A percentile compares a stretch with the other conserved stretches of the same genome.
These are phyloP conservation scores for Tragelaphus oryx DNA, from an alignment of 2,797 vertebrate species.

Conservation along the genomic window DNA sequence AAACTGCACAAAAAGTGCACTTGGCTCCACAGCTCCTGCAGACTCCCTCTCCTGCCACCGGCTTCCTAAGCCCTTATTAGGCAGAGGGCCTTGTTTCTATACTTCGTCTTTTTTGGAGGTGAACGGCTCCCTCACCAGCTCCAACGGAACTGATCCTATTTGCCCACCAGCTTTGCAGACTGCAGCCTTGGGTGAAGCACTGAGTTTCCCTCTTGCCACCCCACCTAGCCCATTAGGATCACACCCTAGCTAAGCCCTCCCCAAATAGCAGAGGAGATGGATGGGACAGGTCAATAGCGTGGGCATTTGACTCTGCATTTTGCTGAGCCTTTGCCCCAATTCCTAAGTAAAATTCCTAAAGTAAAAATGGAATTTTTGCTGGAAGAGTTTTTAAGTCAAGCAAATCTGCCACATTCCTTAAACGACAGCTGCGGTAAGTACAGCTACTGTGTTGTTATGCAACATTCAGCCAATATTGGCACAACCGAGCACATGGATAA, in stretches of 20 bases:
- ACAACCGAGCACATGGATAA: constrained; percentile 70
- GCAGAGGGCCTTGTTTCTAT: constrained; percentile 10
- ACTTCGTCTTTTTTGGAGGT: background rate
- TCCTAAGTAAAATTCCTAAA: constrained; percentile 65
- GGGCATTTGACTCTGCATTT: background rate
- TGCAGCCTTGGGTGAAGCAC: background rate
- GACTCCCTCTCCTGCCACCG: background rate
- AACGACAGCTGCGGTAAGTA: constrained; percentile 70
- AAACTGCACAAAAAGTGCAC: background rate
- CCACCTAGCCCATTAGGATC: background rate
- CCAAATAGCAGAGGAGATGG: background rate
- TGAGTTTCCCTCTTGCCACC: background rate
- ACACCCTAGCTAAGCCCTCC: background rate
- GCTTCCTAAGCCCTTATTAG: background rate
- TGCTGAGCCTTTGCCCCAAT: constrained; percentile 27
- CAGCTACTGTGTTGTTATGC: constrained; percentile 68
- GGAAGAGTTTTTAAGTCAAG: constrained; percentile 61
- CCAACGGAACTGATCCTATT: background rate
- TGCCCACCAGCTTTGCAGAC: background rate
- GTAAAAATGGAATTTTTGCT: constrained; percentile 63
- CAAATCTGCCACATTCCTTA: constrained; percentile 73
- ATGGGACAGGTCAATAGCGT: background rate
- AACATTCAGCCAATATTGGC: constrained; percentile 72
- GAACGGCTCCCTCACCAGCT: background rate
- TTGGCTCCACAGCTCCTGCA: background rate